These are phyloP conservation scores for Typhlichthys subterraneus DNA, from an alignment of 2,797 vertebrate species.

Conservation along the genomic window DNA sequence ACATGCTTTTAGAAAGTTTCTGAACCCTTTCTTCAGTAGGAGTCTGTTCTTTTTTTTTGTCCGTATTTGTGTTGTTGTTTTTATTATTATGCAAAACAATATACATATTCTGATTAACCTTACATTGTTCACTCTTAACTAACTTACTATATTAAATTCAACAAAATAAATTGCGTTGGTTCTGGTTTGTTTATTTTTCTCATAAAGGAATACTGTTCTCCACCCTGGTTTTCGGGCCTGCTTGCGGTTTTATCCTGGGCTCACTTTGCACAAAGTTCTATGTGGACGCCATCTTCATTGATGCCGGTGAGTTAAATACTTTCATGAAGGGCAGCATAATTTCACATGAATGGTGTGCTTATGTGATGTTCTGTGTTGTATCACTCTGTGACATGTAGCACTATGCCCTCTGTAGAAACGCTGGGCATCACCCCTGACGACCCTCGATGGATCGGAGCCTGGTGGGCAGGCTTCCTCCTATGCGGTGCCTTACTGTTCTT, in stretches of 20 bases:
- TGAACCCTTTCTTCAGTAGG: too few species aligned
- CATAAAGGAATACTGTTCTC: conserved; percentile 95
- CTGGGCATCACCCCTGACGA: conserved; percentile 92
- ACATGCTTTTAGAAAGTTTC: not conserved
- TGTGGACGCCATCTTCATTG: conserved; percentile 95
- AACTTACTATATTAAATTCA: not conserved
- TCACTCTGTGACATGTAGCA: not conserved
- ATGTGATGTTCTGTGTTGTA: not conserved
- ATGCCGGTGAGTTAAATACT: conserved; percentile 84
- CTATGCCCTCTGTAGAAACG: conserved; percentile 72
- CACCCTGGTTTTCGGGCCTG: conserved; percentile 96
- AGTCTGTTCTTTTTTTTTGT: too few species aligned
- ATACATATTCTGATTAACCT: not conserved
- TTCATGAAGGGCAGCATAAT: not conserved
- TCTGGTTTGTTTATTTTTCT: conserved; percentile 23
- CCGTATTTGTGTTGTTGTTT: too few species aligned
- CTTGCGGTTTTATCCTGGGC: conserved; percentile 97
- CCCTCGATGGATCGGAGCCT: conserved; percentile 98
- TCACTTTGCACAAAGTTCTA: conserved; percentile 99
- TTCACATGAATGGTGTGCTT: not conserved
- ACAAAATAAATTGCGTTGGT: not conserved
- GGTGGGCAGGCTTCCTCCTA: conserved; percentile 98
- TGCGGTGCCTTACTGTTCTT: conserved; percentile 98
- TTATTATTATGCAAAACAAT: too few species aligned
- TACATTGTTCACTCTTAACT: not conserved